These are phyloP conservation scores for Coregonus ussuriensis DNA, from an alignment of 2,797 vertebrate species.

Conservation along the genomic window DNA sequence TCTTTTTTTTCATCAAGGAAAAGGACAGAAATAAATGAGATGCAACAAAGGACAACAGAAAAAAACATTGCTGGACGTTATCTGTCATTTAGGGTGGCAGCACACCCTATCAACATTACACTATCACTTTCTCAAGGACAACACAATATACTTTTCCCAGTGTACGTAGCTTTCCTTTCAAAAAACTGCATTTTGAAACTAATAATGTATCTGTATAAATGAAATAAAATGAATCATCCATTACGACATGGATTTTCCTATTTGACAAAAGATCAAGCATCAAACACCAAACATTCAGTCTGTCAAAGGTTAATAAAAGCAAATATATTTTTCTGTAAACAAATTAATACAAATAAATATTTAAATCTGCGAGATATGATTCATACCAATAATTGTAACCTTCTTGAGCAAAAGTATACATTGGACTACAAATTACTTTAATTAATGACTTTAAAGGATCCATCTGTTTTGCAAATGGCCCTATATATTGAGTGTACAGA, in stretches of 20 bases:
- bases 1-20: not conserved
- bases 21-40: too few relatives aligned
- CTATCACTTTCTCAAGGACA: not conserved
- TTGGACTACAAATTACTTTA: too few relatives aligned
- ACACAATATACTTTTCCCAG: too few relatives aligned
- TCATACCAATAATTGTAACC: not conserved
- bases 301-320: not conserved
- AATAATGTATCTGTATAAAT: not conserved
- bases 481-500: too few relatives aligned
- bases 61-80: not conserved
- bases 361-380: not conserved
- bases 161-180: not conserved
- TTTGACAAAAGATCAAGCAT: not conserved
- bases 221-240: not conserved
- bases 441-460: not conserved
- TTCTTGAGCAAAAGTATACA: not conserved
- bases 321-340: not conserved
- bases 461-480: not conserved
- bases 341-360: constrained; percentile 2
- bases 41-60: not conserved
- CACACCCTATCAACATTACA: not conserved
- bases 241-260: not conserved
- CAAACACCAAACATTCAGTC: not conserved
- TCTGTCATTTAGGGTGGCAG: not conserved
- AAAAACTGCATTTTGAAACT: not conserved